Percentiles rank a stretch among this genome's conserved stretches.
Conservation (phyloP, 2,888 invertebrate species). For the Cheilosia scutellata region DNA sequence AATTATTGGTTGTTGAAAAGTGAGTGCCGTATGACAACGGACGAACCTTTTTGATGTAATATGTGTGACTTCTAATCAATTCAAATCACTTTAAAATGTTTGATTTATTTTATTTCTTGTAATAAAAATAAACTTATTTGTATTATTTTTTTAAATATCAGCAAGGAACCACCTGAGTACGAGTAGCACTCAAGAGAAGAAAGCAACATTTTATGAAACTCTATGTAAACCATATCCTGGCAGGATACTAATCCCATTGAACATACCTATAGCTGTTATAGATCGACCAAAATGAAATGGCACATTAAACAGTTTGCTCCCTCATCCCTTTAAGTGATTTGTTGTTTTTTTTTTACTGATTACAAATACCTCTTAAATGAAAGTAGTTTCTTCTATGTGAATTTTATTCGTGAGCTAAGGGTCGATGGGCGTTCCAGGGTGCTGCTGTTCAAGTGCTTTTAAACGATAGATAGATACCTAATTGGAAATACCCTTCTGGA, state of each 20-base stretch:
- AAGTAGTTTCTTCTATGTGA: not conserved
- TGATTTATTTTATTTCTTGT: too few relatives aligned
- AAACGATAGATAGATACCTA: constrained; percentile 33
- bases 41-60: too few relatives aligned
- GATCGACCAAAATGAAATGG: not conserved
- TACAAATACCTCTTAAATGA: too few relatives aligned
- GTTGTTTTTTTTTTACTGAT: too few relatives aligned
- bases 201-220: not conserved
- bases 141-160: too few relatives aligned
- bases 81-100: too few relatives aligned
- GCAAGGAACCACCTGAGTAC: too few relatives aligned
- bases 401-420: constrained; percentile 24
- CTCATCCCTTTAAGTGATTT: not conserved
- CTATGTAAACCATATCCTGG: not conserved
- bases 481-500: constrained; percentile 10
- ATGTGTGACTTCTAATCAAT: too few relatives aligned
- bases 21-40: too few relatives aligned
- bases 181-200: too few relatives aligned
- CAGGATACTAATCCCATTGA: not conserved
- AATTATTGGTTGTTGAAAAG: too few relatives aligned
- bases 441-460: constrained; percentile 37
- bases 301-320: not conserved
- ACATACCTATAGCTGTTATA: not conserved
- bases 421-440: constrained; percentile 15
- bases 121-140: too few relatives aligned